Base-by-base conservation (phyloP, 2,888 invertebrate species). In the Erebia epiphron region DNA sequence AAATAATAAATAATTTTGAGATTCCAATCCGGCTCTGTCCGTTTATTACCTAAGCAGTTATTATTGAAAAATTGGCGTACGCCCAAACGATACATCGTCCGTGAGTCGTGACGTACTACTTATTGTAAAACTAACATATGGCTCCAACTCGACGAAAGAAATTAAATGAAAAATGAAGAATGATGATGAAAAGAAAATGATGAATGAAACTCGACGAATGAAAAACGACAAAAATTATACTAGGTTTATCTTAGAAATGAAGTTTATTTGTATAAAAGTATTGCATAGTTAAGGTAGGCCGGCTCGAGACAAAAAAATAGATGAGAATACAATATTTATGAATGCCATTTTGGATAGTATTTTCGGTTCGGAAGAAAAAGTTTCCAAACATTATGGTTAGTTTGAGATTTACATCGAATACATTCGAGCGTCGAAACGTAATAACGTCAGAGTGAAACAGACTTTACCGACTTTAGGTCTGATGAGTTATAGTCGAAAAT, bases 201-300 rank as follows among this genome's bases (percentile, higher is more conserved):
- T n/a, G n/a, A n/a, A n/a, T n/a, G n/a, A n/a, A 0, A 18, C 54
- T 2, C 16, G 8, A 18, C 16, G 16, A 57, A 13, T n/a, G n/a
- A n/a, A n/a, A 7, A 57, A 57, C 26, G 56, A 18, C 10, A 54
- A 1, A 76, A 79, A 70, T 72, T 62, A 75, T 69, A 67, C 43
- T 67, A 54, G 13, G 26, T 70, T 77, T 21, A 52, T 70, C 71
- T 72, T 81, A 77, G 77, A 79, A 84, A 76, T 77, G 82, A 74
- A 79, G 81, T 86, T 87, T 86, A 87, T 85, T 87, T 77, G 81
- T 84, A 85, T 84, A 82, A 84, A 86, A 84, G 77, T 79, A 79
- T 81, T 81, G 82, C 79, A 69, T 81, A 80, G 75, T 79, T 75
- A 3, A 46, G 35, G 35, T 35, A 35, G 35, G 46, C 11, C 11